Conservation (phyloP, 1,140 invertebrate genomes). For the Tetraneura akinire region DNA sequence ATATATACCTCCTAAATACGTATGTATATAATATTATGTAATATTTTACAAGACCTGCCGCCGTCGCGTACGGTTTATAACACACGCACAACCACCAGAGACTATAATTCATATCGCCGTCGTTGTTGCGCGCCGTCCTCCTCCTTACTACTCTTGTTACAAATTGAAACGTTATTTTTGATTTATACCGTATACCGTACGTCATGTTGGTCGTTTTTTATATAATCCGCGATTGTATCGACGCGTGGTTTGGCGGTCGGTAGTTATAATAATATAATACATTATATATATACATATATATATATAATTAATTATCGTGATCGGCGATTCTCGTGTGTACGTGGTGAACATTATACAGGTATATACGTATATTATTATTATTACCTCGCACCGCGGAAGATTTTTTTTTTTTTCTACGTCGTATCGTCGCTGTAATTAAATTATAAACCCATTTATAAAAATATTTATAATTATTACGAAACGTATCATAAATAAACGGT, state of each 20-base stretch:
- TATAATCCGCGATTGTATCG: slow-evolving; percentile 43
- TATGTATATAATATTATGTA: slow-evolving; percentile 2
- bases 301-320: not conserved
- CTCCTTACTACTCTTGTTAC: slow-evolving; percentile 32
- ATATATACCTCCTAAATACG: no score
- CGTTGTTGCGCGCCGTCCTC: not conserved
- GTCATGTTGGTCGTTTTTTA: slow-evolving; percentile 36
- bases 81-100: slow-evolving; percentile 3
- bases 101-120: slow-evolving; percentile 38
- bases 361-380: no score
- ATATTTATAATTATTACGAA: not conserved
- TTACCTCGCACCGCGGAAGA: no score
- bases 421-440: slow-evolving; percentile 1
- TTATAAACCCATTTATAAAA: slow-evolving; percentile 22
- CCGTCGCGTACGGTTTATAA: not conserved
- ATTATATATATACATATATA: no score
- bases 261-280: not conserved
- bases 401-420: no score
- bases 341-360: no score
- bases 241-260: slow-evolving; percentile 32
- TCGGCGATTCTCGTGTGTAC: not conserved
- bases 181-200: slow-evolving; percentile 23
- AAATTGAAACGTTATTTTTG: slow-evolving; percentile 48
- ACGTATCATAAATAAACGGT: not conserved
- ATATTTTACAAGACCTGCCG: not conserved